Base-by-base conservation (phyloP, 2,113 vertebrate genomes). In the Larimichthys polyactis region DNA sequence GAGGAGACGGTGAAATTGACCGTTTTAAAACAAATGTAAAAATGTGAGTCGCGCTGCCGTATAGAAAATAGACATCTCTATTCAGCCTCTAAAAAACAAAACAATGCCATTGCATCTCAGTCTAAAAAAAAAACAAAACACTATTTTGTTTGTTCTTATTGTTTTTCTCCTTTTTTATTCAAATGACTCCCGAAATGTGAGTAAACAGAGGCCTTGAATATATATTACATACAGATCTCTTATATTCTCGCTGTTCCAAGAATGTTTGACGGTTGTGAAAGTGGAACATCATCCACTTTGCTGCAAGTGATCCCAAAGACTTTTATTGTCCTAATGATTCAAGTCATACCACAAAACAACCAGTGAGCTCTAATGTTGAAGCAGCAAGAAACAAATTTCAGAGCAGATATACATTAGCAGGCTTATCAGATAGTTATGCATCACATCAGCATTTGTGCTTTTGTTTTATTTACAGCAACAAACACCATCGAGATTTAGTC, bases 131-230 rank as follows among this genome's bases (percentile, higher is more conserved):
- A 72, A 46, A 4, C 14, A n/a, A 27, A 27, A 27, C 22, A 64
- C 17, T 75, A 68, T 67, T 40, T 46, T 19, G 24, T 74, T 86
- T 58, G 16, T 71, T 43, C 7, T 52, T 72, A 74, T 64, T 55
- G 66, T 84, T 51, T 49, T 62, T 72, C 63, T 76, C 17, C 12
- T 9, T 71, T 78, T 84, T 82, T 76, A 77, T 83, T 89, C 71
- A 83, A 83, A 86, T 73, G 36, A 63, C 66, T 79, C 79, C 73
- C 24, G n/a, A 86, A 88, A 85, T 82, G 66, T 79, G 70, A 92
- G 79, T 71, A 88, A 90, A 83, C 83, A 82, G 24, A 81, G 55
- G 62, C 67, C 40, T 75, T 65, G 48, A 71, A 81, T 27, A 78
- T 27, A 78, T 66, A 79, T 74, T 44, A 59, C 29, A 55, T 57